Base-by-base conservation (phyloP, 92 coral and sea anemone species). In the Paramuricea clavata region DNA sequence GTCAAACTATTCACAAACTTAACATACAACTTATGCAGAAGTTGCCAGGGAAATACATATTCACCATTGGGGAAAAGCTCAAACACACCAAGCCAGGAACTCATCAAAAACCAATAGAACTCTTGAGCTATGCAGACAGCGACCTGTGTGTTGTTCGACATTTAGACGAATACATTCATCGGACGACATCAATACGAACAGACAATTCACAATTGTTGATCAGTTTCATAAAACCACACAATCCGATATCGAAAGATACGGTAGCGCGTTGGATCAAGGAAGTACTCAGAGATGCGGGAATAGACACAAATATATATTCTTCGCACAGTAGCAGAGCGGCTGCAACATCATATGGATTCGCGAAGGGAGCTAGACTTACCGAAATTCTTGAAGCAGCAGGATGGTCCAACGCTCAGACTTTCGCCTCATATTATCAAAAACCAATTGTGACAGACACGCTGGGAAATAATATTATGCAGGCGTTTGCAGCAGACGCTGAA, bases 41-140 rank as follows among this genome's bases (percentile, higher is more conserved):
- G 10, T 47, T 47, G 52, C 52, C 52, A 47, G 52, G 52, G 52
- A 47, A 47, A 47, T 47, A 47, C 17, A 15, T 15, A 47, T 47
- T 47, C 65, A 57, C 65, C 28, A 57, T n/a, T 57, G 65, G 65
- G 39, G 70, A 62, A 12, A 62, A 62, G 70, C 70, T 30, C 13
- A 62, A 62, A 62, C 70, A 62, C 70, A 31, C 70, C 27, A 62
- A 35, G 70, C 70, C 70, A 3, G 70, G 70, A 0, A 62, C 70
- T 26, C 70, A 62, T 16, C 34, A 62, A 30, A 62, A 62, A 62
- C 70, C 35, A 13, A 62, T 62, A 0, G 34, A 62, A 31, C 12
- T 62, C 21, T 12, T 22, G 70, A 31, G 70, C 70, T 62, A 62
- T 31, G 39, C 35, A 26, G 70, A 62, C 70, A 27, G 39, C 0